Percentiles rank a stretch among this genome's conserved stretches.
These are phyloP conservation scores for Sarcoramphus papa DNA, from an alignment of 2,797 vertebrate genomes.

Conservation along the genomic window DNA sequence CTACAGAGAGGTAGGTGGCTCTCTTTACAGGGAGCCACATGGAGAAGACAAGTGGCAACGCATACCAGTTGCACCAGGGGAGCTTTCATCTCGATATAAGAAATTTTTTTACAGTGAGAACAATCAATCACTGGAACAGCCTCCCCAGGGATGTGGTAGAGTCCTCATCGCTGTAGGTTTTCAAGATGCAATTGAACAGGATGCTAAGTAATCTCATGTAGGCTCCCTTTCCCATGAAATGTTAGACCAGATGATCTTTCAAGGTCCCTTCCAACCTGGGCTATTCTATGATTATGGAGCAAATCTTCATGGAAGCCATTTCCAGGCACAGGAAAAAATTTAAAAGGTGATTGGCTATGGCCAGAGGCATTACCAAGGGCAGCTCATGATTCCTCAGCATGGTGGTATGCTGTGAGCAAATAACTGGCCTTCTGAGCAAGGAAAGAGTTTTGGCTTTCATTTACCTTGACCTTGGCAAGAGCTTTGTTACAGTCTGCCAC, in stretches of 20 bases:
- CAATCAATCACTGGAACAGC: not conserved
- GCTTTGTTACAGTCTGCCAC: not conserved
- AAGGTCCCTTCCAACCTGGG: not conserved
- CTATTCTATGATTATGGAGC: not conserved
- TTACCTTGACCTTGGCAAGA: not conserved
- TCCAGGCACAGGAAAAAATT: not conserved
- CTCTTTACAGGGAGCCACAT: not conserved
- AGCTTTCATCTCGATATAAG: not conserved
- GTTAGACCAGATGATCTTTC: not conserved
- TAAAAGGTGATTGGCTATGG: not conserved
- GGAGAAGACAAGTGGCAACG: not conserved
- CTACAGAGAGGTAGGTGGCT: not conserved
- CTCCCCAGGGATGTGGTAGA: not conserved
- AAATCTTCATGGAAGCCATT: not conserved
- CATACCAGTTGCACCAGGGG: not conserved
- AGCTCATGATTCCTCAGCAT: not conserved
- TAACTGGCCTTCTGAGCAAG: not conserved
- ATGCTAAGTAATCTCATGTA: not conserved
- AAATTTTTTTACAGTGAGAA: not conserved
- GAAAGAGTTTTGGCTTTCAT: not conserved
- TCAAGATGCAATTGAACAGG: not conserved
- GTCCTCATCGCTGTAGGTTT: not conserved
- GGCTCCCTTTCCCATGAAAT: not conserved
- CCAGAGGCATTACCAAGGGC: not conserved
- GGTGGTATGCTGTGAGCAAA: not conserved